Evolutionary conservation across 2,888 invertebrate species (phyloP).

Genomic region (Dorcus parallelipipedus): DNA sequence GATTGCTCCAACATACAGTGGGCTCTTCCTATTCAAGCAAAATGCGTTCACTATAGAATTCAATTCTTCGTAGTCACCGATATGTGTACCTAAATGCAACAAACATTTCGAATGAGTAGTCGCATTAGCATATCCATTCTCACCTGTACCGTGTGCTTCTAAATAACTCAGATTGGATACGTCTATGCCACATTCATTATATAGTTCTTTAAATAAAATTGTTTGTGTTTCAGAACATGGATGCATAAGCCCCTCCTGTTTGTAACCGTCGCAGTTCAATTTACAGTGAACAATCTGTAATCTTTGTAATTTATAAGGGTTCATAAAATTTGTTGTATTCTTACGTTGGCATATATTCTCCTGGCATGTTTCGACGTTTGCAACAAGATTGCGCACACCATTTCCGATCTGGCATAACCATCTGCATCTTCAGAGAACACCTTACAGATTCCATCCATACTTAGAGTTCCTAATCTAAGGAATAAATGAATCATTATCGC

Average conservation of each 20-base stretch:
- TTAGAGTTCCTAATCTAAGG: constrained; percentile 67
- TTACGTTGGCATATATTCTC: constrained; percentile 52
- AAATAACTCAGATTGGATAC: constrained; percentile 72
- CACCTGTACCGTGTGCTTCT: constrained; percentile 61
- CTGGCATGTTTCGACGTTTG: constrained; percentile 60
- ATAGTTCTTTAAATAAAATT: constrained; percentile 60
- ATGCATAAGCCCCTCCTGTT: constrained; percentile 44
- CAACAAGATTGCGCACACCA: constrained; percentile 65
- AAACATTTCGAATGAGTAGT: no score
- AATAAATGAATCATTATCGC: background rate
- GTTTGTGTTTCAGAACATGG: constrained; percentile 56
- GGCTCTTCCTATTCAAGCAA: constrained; percentile 69
- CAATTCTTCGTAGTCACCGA: constrained; percentile 91
- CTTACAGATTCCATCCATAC: constrained; percentile 83
- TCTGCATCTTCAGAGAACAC: constrained; percentile 82
- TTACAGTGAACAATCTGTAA: constrained; percentile 36
- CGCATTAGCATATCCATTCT: constrained; percentile 44
- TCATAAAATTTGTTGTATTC: background rate
- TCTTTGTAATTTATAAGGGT: background rate
- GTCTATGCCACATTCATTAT: constrained; percentile 66
- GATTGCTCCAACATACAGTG: constrained; percentile 82
- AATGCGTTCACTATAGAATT: constrained; percentile 77
- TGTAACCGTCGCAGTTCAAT: constrained; percentile 45
- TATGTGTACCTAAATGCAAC: constrained; percentile 57
- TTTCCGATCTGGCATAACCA: constrained; percentile 83